Percentiles rank a stretch among this genome's conserved stretches.
Conservation (phyloP, 2,113 vertebrate species). For the Aphelocoma coerulescens region DNA sequence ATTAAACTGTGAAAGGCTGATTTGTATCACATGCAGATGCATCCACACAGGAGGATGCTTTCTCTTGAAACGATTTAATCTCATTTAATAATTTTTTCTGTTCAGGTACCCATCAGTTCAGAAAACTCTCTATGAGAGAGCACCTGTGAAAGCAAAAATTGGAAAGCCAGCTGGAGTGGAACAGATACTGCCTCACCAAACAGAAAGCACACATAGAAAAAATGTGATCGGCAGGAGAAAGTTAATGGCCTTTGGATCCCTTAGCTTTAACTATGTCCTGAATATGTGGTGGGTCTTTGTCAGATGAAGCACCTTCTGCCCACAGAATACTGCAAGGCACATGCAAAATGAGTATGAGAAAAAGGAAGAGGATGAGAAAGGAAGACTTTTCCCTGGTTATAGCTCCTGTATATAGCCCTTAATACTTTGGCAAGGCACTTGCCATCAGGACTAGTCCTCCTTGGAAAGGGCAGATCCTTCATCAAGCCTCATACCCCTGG, state of each 20-base stretch:
- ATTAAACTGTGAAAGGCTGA: background rate
- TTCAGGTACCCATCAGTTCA: background rate
- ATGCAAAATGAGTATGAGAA: background rate
- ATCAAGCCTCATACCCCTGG: background rate
- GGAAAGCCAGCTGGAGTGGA: background rate
- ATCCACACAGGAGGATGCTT: background rate
- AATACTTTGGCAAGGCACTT: background rate
- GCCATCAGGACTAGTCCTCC: background rate
- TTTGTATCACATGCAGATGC: background rate
- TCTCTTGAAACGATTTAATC: background rate
- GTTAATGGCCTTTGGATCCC: background rate
- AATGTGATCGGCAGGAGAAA: background rate
- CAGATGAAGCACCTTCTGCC: background rate
- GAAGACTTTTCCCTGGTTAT: background rate
- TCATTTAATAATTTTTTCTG: background rate
- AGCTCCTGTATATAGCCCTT: background rate
- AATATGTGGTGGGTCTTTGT: background rate
- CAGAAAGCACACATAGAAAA: background rate
- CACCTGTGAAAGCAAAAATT: background rate
- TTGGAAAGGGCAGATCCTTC: background rate
- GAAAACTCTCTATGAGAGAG: background rate
- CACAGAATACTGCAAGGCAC: background rate
- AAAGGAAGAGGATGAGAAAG: background rate
- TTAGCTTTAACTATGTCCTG: background rate
- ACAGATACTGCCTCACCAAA: background rate